These are phyloP conservation scores for Conchocele bisecta DNA, from an alignment of 2,888 invertebrate genomes.

Conservation along the genomic window DNA sequence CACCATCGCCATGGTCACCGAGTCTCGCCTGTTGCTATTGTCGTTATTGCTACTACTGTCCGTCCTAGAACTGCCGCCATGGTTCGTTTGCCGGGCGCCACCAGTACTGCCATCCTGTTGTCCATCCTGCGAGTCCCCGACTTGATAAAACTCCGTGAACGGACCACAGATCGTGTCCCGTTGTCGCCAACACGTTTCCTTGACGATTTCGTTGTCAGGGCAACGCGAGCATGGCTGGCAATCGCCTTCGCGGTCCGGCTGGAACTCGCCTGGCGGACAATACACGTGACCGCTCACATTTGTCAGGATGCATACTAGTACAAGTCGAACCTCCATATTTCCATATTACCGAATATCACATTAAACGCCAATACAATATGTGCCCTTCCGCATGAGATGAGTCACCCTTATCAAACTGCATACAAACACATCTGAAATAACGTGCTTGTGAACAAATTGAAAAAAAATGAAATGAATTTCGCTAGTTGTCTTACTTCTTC, in stretches of 20 bases:
- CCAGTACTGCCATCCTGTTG: no score
- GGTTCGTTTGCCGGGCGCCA: no score
- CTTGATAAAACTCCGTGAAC: slow-evolving; percentile 42
- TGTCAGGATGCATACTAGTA: no score
- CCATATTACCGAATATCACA: no score
- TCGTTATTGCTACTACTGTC: slow-evolving; percentile 1
- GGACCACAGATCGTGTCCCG: slow-evolving; percentile 52
- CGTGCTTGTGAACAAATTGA: no score
- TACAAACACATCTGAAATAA: no score
- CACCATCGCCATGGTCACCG: slow-evolving; percentile 44
- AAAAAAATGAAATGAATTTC: no score
- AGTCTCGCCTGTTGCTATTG: slow-evolving; percentile 35
- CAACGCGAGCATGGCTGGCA: slow-evolving; percentile 43
- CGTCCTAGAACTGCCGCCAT: neutral
- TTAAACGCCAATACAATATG: no score
- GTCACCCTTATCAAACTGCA: no score
- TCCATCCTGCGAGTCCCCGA: neutral
- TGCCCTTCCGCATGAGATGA: no score
- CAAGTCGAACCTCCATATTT: no score
- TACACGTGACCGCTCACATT: neutral
- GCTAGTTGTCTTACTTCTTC: no score
- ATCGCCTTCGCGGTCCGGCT: slow-evolving; percentile 14
- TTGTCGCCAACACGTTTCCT: slow-evolving; percentile 38
- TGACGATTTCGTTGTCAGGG: slow-evolving; percentile 47
- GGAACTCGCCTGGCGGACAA: slow-evolving; percentile 36